Base-by-base conservation (phyloP, 2,888 invertebrate genomes). In the Coremacera marginata region DNA sequence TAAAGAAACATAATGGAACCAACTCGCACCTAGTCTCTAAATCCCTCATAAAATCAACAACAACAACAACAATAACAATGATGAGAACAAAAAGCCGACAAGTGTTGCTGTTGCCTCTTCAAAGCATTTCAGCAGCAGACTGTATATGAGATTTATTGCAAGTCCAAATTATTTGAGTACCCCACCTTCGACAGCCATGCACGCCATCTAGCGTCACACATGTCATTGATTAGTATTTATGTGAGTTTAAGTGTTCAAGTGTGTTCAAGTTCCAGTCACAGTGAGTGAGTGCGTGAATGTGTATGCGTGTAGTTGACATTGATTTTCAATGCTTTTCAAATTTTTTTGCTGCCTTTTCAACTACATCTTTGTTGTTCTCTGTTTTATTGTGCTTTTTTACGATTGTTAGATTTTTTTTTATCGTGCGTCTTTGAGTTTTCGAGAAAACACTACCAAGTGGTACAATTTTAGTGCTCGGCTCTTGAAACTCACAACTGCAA, bases 161-260 rank as follows among this genome's bases (percentile, higher is more conserved):
- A 37, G 51, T 34, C 65, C 19, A 44, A 73, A 63, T 27, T 52
- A 25, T 27, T 51, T 4, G 16, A 44, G 27, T 14, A 7, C 31
- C 31, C 5, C 72, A 34, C 14, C 27, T 19, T 25, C 52, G 25
- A 62, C 62, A 62, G 51, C 11, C 65, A 55, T 19, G 11, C 19
- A 19, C 51, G 63, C 51, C 62, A 62, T 49, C 62, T 22, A 49
- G 63, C 65, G 83, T 85, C 86, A 83, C 85, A 85, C 83, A 87
- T 87, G 88, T 84, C 84, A 86, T 87, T 87, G 88, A 88, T 88
- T 87, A 87, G 87, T 88, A 88, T 88, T 88, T 88, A 88, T 88
- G 84, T 86, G 81, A 79, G 81, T 83, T 82, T 80, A 82, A 82
- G 81, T 82, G 83, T 80, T 80, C 75, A n/a, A 11, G 71, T 65